Evolutionary conservation across 2,797 vertebrate genomes (phyloP), one percentile per base, ranked within the genome.

Genomic region (Sylvilagus floridanus): DNA sequence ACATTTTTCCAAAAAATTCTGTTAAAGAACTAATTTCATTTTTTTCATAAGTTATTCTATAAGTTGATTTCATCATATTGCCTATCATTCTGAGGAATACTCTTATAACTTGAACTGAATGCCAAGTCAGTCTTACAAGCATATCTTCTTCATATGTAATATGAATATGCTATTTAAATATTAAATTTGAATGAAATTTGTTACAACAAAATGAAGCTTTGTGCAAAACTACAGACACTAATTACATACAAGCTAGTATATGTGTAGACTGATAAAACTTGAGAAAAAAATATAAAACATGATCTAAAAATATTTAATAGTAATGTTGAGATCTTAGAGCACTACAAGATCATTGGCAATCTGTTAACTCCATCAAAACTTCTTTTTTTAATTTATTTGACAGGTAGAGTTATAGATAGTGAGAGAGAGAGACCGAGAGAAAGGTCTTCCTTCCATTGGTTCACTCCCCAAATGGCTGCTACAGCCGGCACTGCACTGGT

Each of bases 21-120:
- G 78, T 76, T 91, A 96, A 94, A 97, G 65, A 96, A 89, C 76
- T 77, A 2, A 88, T 24, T 90, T 93, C 6, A 87, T 87, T 83
- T 87, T 88, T 77, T 75, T 24, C 60, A 90, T 72, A 88, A 97
- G 90, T 57, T 79, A 6, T 12, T 17, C 24, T 30, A 32, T 66
- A 87, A 87, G 66, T 92, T 97, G 19, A 17, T 91, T 97, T 82
- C 11, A 93, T 30, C 13, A 88, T 32, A 88, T 4, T 19, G 4
- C 22, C 22, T 93, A 82, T 86, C 78, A 76, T 90, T 97, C 78
- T 69, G 93, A 96, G 79, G 60, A 97, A 87, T 62, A 82, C 1
- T 16, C 95, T 95, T 90, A 94, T n/a, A 35, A 77, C 24, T 81
- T 96, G 91, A 85, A 77, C 7, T 37, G 32, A 22, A 95, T 88